Evolutionary conservation across 2,888 invertebrate species (phyloP), one percentile per base, ranked within the genome.

Genomic region (Tiphia femorata): DNA sequence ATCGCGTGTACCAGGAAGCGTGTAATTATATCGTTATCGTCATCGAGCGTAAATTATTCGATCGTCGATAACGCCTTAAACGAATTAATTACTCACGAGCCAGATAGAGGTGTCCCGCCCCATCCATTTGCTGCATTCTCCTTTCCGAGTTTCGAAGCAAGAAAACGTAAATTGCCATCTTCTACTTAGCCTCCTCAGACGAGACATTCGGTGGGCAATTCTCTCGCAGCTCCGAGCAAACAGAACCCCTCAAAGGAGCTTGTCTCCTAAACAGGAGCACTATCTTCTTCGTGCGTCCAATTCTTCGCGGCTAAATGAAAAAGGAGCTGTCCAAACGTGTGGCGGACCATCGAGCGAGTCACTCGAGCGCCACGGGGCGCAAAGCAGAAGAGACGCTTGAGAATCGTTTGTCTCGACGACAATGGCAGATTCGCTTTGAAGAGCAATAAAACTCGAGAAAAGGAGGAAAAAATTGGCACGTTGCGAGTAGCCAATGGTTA

Each of bases 251-350:
- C n/a, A n/a, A n/a, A n/a, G n/a, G n/a, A n/a, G n/a, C 40, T 19
- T 40, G 14, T 19, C 19, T 40, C 20, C n/a, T n/a, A n/a, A n/a
- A n/a, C n/a, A n/a, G n/a, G n/a, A n/a, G n/a, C n/a, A n/a, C n/a
- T n/a, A n/a, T n/a, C n/a, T n/a, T n/a, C n/a, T n/a, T n/a, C n/a
- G n/a, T n/a, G n/a, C n/a, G n/a, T n/a, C n/a, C n/a, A n/a, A n/a
- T n/a, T n/a, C n/a, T n/a, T n/a, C 8, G 33, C 12, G 33, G 33
- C 33, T 33, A 33, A 41, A 49, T 51, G 62, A 62, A 62, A 66
- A 65, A 59, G 57, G 48, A 20, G 19, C 52, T 49, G 49, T 46
- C 14, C 14, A 35, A 6, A n/a, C n/a, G n/a, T n/a, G n/a, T n/a
- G n/a, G n/a, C n/a, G n/a, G n/a, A n/a, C n/a, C n/a, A n/a, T n/a